Base-by-base conservation (phyloP, 64 coral and sea anemone species). In the Astreopora myriophthalma region DNA sequence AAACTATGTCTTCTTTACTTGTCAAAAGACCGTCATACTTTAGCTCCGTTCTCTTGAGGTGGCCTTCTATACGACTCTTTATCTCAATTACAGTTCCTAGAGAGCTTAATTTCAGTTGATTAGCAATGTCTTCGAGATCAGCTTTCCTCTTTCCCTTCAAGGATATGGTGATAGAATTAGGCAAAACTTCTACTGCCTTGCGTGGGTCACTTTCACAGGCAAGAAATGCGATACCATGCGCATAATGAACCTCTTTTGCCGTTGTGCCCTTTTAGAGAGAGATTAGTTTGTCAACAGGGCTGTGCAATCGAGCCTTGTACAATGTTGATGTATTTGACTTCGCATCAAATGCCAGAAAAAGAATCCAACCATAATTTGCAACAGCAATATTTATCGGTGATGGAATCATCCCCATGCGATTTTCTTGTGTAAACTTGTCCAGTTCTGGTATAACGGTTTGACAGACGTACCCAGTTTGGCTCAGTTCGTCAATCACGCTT, bases 131-230 rank as follows among this genome's bases (percentile, higher is more conserved):
- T 60, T 62, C 69, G 26, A 92, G 90, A 36, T 92, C 71, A 64
- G n/a, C 90, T 85, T 85, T 92, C 68, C 49, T 92, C 55, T 92
- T 92, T 64, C 68, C 76, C 69, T 91, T 91, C 20, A 91, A 71
- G 34, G 65, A 71, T 37, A 91, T 91, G 29, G 63, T 30, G 51
- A 91, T 91, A 77, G 89, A 80, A 84, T 84, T 65, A 51, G 22
- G 34, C 37, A 76, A 36, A 44, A 44, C 6, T 44, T 44, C 40
- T 5, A 44, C 11, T 44, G 0, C 40, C 40, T 44, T 44, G 40
- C 6, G 6, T 8, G 40, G 40, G 6, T 0, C 40, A 44, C 40
- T 44, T 0, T 44, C 40, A 44, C 6, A 44, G 10, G 82, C 36
- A 0, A 69, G 34, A 48, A 67, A 42, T 3, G 69, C 40, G 0